These are phyloP conservation scores for Synanthedon vespiformis DNA, from an alignment of 2,888 invertebrate genomes.

Conservation along the genomic window DNA sequence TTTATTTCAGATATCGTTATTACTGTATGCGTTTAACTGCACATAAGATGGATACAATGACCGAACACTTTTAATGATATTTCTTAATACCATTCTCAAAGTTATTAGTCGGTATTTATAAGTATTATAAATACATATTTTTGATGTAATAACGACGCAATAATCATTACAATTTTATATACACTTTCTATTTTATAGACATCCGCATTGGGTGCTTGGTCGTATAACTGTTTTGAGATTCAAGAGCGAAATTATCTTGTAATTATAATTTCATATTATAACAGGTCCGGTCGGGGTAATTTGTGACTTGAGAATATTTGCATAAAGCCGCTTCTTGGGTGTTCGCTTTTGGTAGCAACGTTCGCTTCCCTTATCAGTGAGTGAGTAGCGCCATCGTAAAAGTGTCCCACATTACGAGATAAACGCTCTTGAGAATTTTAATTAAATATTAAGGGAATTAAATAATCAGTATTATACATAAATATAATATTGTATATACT, in stretches of 20 bases:
- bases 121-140: constrained; percentile 3
- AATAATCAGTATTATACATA: constrained; percentile 69
- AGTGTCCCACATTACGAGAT: constrained; percentile 70
- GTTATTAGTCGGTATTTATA: constrained; percentile 19
- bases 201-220: constrained; percentile 39
- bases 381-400: constrained; percentile 67
- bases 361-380: constrained; percentile 55
- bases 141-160: constrained; percentile 18
- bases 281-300: constrained; percentile 46
- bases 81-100: constrained; percentile 59
- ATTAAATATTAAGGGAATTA: constrained; percentile 70
- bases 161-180: constrained; percentile 39
- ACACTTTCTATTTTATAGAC: constrained; percentile 53
- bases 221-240: constrained; percentile 57
- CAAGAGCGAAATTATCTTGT: constrained; percentile 64
- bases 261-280: constrained; percentile 66
- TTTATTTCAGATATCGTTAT: constrained; percentile 36
- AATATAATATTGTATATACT: constrained; percentile 57
- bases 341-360: constrained; percentile 35
- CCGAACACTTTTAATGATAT: constrained; percentile 55
- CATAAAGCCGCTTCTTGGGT: constrained; percentile 59
- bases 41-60: constrained; percentile 17
- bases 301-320: constrained; percentile 50
- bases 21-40: constrained; percentile 14
- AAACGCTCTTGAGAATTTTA: constrained; percentile 68